A percentile compares a stretch with the other conserved stretches of the same genome.
Conservation (phyloP, 2,797 vertebrate species). For the Acanthiza pusilla region DNA sequence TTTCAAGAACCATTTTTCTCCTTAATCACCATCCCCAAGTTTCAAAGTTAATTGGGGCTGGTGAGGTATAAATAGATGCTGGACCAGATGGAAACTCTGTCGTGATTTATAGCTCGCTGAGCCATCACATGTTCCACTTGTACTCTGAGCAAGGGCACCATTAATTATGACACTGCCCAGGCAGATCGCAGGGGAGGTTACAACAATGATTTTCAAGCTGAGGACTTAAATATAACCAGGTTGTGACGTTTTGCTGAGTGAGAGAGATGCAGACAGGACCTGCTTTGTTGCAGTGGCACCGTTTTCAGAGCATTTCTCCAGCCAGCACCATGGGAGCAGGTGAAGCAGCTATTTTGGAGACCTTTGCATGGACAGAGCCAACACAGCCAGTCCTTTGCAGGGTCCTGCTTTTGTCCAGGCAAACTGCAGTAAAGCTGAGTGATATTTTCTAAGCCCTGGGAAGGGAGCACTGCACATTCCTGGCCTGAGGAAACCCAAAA, state of each 20-base stretch:
- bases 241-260: conserved; percentile 55
- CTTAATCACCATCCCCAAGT: conserved; percentile 36
- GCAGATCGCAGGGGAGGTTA: conserved; percentile 39
- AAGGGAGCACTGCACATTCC: rapidly evolving
- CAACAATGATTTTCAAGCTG: conserved; percentile 8
- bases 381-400: not conserved
- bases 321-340: not conserved
- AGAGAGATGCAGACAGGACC: not conserved
- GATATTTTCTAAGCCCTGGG: not conserved
- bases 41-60: conserved; percentile 64
- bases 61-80: conserved; percentile 71
- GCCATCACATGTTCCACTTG: conserved; percentile 66
- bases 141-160: conserved; percentile 49
- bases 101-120: conserved; percentile 71
- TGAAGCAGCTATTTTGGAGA: not conserved
- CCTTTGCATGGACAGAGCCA: not conserved
- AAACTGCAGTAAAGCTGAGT: not conserved
- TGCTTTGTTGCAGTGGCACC: not conserved
- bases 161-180: conserved; percentile 56
- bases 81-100: conserved; percentile 59
- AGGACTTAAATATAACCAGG: conserved; percentile 53
- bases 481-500: not conserved
- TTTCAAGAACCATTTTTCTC: conserved; percentile 51
- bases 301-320: not conserved
- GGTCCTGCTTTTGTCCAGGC: not conserved